Conservation (phyloP, 2,888 invertebrate species). For the Drosophila longiperda region DNA sequence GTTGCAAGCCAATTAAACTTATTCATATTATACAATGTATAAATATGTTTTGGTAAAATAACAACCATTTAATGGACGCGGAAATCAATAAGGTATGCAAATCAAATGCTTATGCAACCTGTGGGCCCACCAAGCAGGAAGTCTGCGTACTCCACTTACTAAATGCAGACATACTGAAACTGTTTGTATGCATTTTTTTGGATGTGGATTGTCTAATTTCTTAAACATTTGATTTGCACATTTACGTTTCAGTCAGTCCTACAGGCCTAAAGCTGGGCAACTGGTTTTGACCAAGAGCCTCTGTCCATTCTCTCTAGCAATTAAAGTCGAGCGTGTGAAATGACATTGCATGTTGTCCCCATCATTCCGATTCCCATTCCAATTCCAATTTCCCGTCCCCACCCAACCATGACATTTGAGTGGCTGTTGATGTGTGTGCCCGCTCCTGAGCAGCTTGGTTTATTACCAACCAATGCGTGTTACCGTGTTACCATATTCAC, state of each 20-base stretch:
- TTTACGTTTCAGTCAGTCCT: slow-evolving; percentile 28
- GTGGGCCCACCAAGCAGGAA: slow-evolving; percentile 57
- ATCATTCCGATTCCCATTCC: slow-evolving; percentile 2
- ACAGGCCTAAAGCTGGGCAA: slow-evolving; percentile 12
- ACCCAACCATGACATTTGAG: not conserved
- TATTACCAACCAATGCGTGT: slow-evolving; percentile 61
- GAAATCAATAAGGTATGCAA: slow-evolving; percentile 49
- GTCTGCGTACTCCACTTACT: slow-evolving; percentile 37
- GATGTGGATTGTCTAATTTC: slow-evolving; percentile 41
- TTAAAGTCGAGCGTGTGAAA: slow-evolving; percentile 70
- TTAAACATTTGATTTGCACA: slow-evolving; percentile 16
- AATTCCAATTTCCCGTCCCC: too few relatives aligned
- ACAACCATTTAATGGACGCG: slow-evolving; percentile 35
- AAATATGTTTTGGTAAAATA: not conserved
- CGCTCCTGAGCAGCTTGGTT: slow-evolving; percentile 37
- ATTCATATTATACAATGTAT: not conserved
- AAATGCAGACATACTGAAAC: not conserved
- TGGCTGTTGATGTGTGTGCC: slow-evolving; percentile 34
- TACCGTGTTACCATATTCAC: slow-evolving; percentile 65
- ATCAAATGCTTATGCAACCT: slow-evolving; percentile 51
- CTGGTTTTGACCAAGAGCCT: slow-evolving; percentile 24
- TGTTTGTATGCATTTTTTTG: slow-evolving; percentile 12
- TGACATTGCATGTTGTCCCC: slow-evolving; percentile 47
- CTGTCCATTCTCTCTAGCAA: slow-evolving; percentile 17
- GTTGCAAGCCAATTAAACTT: not conserved